These are phyloP conservation scores for Merodon equestris DNA, from an alignment of 2,888 invertebrate species.

Conservation along the genomic window DNA sequence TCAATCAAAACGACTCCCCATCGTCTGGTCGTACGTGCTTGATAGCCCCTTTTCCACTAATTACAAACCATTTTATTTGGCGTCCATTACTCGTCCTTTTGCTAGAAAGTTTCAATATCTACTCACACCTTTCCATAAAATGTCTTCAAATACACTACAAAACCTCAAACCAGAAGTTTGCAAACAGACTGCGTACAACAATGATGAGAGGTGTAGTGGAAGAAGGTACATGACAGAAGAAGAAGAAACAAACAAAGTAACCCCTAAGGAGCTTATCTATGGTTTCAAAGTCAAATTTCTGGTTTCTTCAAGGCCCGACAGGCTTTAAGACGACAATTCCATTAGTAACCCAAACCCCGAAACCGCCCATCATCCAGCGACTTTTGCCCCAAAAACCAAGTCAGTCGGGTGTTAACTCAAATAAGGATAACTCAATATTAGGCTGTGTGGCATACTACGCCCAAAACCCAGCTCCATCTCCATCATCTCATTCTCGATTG, in stretches of 20 bases:
- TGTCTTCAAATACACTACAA: conserved; percentile 33
- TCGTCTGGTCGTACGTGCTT: neutral
- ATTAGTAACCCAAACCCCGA: conserved; percentile 46
- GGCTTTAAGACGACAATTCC: conserved; percentile 62
- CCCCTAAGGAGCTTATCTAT: conserved; percentile 66
- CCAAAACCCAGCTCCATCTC: conserved; percentile 49
- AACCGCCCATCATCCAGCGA: conserved; percentile 4
- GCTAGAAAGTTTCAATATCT: neutral
- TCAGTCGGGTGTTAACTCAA: conserved; percentile 71
- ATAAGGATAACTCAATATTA: conserved; percentile 65
- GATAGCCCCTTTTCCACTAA: conserved; percentile 39
- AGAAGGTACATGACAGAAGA: neutral
- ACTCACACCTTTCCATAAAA: neutral
- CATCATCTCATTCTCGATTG: conserved; percentile 1
- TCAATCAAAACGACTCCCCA: conserved; percentile 34
- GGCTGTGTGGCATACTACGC: conserved; percentile 65
- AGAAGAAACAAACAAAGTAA: conserved; percentile 54
- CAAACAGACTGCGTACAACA: conserved; percentile 34
- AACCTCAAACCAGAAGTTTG: conserved; percentile 59
- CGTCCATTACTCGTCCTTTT: conserved; percentile 12
- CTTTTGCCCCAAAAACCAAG: conserved; percentile 72
- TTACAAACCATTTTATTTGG: conserved; percentile 29
- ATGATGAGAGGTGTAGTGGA: neutral
- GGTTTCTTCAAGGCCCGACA: conserved; percentile 39
- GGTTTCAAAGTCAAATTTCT: conserved; percentile 66